Base-by-base conservation (phyloP, 2,797 vertebrate species). In the Gallinago stenura region DNA sequence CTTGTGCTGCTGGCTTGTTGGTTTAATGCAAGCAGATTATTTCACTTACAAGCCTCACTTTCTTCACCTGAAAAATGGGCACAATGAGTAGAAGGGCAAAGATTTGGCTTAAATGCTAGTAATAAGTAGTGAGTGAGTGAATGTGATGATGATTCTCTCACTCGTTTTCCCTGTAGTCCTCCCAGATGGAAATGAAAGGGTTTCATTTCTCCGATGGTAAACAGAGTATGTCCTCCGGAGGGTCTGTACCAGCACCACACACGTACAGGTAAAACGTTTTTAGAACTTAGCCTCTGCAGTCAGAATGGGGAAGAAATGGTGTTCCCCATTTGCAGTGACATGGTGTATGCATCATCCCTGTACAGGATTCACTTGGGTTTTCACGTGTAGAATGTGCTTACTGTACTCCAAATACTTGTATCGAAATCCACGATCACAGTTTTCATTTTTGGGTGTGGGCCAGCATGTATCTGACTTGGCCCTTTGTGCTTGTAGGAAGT, bases 151-250 rank as follows among this genome's bases (percentile, higher is more conserved):
- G 28, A 96, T 84, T 58, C 4, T 89, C 13, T 92, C 16, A 0
- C 69, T 85, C 45, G 3, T 91, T 45, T 95, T 43, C 91, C 58
- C 62, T 93, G 87, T 93, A 99, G 99, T 98, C 98, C 62, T 99
- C 99, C 77, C 99, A 99, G 95, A 98, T 99, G 99, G 99, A 99
- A 97, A 98, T 99, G 98, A 99, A 99, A 98, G 98, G 99, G 76
- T 99, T 99, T 97, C 99, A 99, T 98, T 99, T 99, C 94, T 96
- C 99, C 17, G 99, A 99, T 37, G 98, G 97, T 70, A 99, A 99
- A 97, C 98, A 98, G 96, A 99, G 80, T 96, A 98, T 99, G 97
- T 98, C 99, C 24, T 97, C 99, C 0, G 99, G 98, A 94, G 98
- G 97, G 64, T 97, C 98, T 20, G 81, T 98, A 37, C 97, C 98